Percentiles rank a stretch among this genome's conserved stretches.
These are phyloP conservation scores for Morpho helenor DNA, from an alignment of 2,888 invertebrate genomes.

Conservation along the genomic window DNA sequence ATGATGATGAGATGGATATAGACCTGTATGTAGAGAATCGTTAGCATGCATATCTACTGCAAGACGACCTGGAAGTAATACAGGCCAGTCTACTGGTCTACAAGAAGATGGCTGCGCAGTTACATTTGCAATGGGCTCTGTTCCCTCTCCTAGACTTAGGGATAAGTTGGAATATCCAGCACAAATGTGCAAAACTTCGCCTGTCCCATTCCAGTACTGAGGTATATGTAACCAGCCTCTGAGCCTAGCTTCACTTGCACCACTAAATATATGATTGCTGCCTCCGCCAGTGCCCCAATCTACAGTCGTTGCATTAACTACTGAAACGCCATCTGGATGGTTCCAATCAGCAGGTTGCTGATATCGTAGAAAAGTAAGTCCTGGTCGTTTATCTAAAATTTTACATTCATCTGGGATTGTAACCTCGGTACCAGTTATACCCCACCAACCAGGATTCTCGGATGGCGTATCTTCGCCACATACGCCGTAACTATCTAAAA, in stretches of 20 bases:
- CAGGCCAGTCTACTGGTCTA: constrained; percentile 83
- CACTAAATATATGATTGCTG: constrained; percentile 83
- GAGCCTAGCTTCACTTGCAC: constrained; percentile 86
- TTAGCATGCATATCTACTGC: constrained; percentile 84
- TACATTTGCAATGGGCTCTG: constrained; percentile 80
- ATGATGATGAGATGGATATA: constrained; percentile 83
- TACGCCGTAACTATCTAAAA: constrained; percentile 86
- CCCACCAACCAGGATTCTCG: constrained; percentile 95
- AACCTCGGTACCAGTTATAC: constrained; percentile 88
- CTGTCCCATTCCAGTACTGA: constrained; percentile 82
- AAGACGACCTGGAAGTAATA: constrained; percentile 81
- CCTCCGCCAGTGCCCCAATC: constrained; percentile 87
- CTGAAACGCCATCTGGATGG: constrained; percentile 92
- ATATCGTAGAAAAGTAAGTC: constrained; percentile 93
- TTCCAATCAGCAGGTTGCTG: constrained; percentile 91
- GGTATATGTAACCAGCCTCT: constrained; percentile 91
- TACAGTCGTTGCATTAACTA: constrained; percentile 91
- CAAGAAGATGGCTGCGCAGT: constrained; percentile 86
- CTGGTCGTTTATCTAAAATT: constrained; percentile 88
- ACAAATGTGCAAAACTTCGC: constrained; percentile 86
- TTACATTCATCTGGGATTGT: constrained; percentile 88
- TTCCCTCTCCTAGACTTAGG: constrained; percentile 74
- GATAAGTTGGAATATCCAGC: constrained; percentile 88
- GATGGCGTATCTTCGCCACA: constrained; percentile 92
- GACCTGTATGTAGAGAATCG: constrained; percentile 75